These are phyloP conservation scores for Ectropis crepuscularia DNA, from an alignment of 2,888 invertebrate genomes.

Conservation along the genomic window DNA sequence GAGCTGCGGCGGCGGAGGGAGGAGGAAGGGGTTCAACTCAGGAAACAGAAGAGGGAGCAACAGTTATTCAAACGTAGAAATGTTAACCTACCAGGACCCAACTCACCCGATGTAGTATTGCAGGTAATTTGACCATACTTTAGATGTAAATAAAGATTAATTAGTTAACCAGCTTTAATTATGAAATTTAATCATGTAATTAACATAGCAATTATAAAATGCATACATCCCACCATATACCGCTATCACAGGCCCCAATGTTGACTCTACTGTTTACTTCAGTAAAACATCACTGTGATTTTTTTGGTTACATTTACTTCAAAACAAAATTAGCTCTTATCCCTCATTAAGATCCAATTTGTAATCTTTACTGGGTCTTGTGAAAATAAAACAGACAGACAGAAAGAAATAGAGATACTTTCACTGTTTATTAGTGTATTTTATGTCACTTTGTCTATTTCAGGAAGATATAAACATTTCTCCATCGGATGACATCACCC, in stretches of 20 bases:
- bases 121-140: constrained; percentile 56
- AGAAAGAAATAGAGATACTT: too few species aligned
- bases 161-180: background rate
- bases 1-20: constrained; percentile 96
- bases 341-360: too few species aligned
- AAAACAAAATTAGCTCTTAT: too few species aligned
- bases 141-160: background rate
- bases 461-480: constrained; percentile 79
- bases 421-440: background rate
- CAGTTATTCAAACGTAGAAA: constrained; percentile 96
- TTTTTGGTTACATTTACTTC: too few species aligned
- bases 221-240: too few species aligned
- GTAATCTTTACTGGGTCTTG: too few species aligned
- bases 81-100: constrained; percentile 84
- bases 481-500: constrained; percentile 86
- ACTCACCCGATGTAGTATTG: constrained; percentile 67
- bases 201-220: background rate
- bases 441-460: constrained; percentile 37
- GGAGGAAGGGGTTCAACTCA: constrained; percentile 97
- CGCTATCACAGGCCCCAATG: too few species aligned
- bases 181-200: background rate
- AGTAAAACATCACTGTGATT: too few species aligned
- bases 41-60: constrained; percentile 98
- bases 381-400: too few species aligned
- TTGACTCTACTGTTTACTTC: too few species aligned